Percentiles rank a stretch among this genome's conserved stretches.
Evolutionary conservation across 1,140 invertebrate genomes (phyloP).

Genomic region (Drosophila melanica): DNA sequence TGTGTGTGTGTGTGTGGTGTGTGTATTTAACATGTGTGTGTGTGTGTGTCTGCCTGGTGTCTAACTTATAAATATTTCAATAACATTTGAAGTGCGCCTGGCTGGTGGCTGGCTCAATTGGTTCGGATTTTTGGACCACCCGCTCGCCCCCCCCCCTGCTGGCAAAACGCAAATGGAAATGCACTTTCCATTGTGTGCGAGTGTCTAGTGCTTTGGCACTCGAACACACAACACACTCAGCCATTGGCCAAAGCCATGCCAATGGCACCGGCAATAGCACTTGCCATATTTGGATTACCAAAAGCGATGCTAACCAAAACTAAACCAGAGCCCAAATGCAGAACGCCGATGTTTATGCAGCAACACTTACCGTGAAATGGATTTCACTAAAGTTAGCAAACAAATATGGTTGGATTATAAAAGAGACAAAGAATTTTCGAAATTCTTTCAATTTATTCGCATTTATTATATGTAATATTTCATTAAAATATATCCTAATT

Average conservation of each 20-base stretch:
- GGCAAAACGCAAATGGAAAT: slow-evolving; percentile 62
- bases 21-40: slow-evolving; percentile 32
- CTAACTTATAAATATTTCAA: slow-evolving; percentile 83
- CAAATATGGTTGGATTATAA: no score
- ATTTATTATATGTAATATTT: background rate
- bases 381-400: no score
- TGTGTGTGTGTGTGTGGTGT: slow-evolving; percentile 6
- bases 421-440: no score
- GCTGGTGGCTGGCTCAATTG: slow-evolving; percentile 56
- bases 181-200: slow-evolving; percentile 77
- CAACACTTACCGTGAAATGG: slow-evolving; percentile 1
- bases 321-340: slow-evolving; percentile 25
- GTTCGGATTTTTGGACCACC: slow-evolving; percentile 14
- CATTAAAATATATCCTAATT: no score
- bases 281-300: slow-evolving; percentile 71
- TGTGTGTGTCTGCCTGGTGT: slow-evolving; percentile 58
- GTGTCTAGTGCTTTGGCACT: slow-evolving; percentile 79
- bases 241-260: slow-evolving; percentile 13
- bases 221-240: background rate
- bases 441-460: no score
- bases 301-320: slow-evolving; percentile 36
- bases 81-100: slow-evolving; percentile 78
- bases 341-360: slow-evolving; percentile 32
- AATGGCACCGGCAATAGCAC: slow-evolving; percentile 41
- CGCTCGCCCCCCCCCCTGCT: background rate